A percentile compares a stretch with the other conserved stretches of the same genome.
phyloP scores from a whole-genome alignment of 2,113 vertebrate species.

The Acanthisitta chloris region DNA sequence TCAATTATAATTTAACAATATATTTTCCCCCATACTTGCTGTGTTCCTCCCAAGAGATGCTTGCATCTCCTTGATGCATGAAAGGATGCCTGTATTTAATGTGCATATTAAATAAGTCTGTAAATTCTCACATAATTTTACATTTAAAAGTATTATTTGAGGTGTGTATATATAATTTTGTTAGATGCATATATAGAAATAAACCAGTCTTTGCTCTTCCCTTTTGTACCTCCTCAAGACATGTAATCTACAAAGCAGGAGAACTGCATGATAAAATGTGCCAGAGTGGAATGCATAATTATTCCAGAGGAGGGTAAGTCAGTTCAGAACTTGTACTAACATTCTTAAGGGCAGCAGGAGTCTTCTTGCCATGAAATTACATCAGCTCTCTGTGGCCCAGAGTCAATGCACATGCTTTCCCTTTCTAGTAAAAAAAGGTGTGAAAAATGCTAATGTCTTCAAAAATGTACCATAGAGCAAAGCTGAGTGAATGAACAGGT shows the following conservation, averaged over 20 bases:
- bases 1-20: slow-evolving; percentile 25
- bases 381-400: slow-evolving; percentile 40
- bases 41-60: slow-evolving; percentile 37
- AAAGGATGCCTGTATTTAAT: slow-evolving; percentile 43
- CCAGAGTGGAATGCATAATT: slow-evolving; percentile 65
- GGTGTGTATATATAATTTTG: slow-evolving; percentile 46
- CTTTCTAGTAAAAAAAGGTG: slow-evolving; percentile 61
- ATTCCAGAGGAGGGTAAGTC: slow-evolving; percentile 66
- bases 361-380: slow-evolving; percentile 57
- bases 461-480: background rate
- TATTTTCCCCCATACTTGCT: background rate
- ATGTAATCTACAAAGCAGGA: slow-evolving; percentile 65
- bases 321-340: slow-evolving; percentile 69
- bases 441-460: slow-evolving; percentile 54
- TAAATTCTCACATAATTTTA: slow-evolving; percentile 60
- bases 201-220: slow-evolving; percentile 56
- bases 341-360: slow-evolving; percentile 60
- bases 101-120: slow-evolving; percentile 28
- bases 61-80: slow-evolving; percentile 33
- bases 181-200: slow-evolving; percentile 27
- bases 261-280: slow-evolving; percentile 57
- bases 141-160: slow-evolving; percentile 40
- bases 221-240: slow-evolving; percentile 63
- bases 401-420: slow-evolving; percentile 50
- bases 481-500: background rate